Percentiles rank a stretch among this genome's conserved stretches.
phyloP scores from a whole-genome alignment of 2,888 invertebrate genomes.

The Suillia variegata region DNA sequence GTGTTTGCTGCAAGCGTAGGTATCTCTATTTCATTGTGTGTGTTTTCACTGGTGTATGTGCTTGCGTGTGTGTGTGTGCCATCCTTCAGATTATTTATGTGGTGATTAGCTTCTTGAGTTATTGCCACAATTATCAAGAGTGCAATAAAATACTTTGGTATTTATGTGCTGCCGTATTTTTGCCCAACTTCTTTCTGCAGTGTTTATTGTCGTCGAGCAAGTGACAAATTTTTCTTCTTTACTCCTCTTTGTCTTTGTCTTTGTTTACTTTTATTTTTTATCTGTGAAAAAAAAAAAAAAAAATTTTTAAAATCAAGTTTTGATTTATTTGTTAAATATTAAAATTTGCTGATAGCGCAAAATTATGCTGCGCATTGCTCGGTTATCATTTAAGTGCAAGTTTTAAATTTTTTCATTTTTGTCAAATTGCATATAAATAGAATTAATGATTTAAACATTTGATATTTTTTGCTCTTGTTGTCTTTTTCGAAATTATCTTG shows the following conservation, averaged over 20 bases:
- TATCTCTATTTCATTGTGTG: conserved; percentile 12
- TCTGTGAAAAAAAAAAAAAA: no score
- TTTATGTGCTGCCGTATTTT: conserved; percentile 31
- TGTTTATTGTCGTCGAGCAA: no score
- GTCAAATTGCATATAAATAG: no score
- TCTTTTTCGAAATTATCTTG: no score
- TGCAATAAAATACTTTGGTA: conserved; percentile 49
- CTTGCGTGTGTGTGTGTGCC: conserved; percentile 13
- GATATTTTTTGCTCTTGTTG: no score
- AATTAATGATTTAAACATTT: no score
- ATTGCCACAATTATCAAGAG: conserved; percentile 54
- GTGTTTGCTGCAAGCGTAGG: background rate
- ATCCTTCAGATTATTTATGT: conserved; percentile 53
- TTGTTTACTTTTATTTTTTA: background rate
- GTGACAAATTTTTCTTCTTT: background rate
- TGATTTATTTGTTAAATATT: no score
- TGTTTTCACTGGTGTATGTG: conserved; percentile 3
- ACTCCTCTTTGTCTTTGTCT: background rate
- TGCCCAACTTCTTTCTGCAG: conserved; percentile 26
- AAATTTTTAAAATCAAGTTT: no score
- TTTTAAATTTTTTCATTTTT: no score
- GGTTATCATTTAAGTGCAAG: no score
- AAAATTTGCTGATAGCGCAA: no score
- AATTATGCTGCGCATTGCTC: no score
- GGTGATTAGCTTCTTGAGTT: conserved; percentile 56